These are phyloP conservation scores for Gallirallus australis DNA, from an alignment of 2,797 vertebrate species.

Conservation along the genomic window DNA sequence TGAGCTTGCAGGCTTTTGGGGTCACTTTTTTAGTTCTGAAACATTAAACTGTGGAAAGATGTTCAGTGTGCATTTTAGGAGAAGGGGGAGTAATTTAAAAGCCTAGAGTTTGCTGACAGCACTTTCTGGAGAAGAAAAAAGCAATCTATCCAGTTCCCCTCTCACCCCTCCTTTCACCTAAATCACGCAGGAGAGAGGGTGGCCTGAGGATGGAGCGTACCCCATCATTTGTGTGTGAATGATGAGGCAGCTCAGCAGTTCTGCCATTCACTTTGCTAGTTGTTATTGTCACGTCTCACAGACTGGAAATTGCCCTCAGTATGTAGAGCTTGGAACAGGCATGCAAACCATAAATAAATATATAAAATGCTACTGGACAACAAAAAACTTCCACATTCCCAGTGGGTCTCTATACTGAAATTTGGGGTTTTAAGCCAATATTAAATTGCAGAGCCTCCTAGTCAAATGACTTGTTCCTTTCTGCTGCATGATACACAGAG, in stretches of 20 bases:
- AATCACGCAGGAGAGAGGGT: background rate
- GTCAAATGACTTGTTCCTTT: background rate
- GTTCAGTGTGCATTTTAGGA: background rate
- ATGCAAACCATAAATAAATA: background rate
- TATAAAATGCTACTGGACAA: background rate
- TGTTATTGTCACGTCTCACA: background rate
- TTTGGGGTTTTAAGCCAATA: background rate
- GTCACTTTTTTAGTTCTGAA: background rate
- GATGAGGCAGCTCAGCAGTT: background rate
- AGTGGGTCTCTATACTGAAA: background rate
- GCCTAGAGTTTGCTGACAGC: background rate
- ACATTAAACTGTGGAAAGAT: background rate
- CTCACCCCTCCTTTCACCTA: background rate
- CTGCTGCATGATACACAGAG: background rate
- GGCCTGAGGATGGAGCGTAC: background rate
- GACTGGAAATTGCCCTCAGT: background rate
- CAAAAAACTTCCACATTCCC: background rate
- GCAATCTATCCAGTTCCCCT: background rate
- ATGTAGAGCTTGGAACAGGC: background rate
- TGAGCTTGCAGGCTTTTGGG: background rate
- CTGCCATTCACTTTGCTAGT: background rate
- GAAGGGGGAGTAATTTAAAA: background rate
- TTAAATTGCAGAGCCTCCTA: background rate
- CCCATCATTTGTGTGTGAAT: background rate
- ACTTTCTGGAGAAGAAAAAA: background rate